A percentile compares a stretch with the other conserved stretches of the same genome.
Conservation (phyloP, 2,888 invertebrate species). For the Anarsia innoxiella region DNA sequence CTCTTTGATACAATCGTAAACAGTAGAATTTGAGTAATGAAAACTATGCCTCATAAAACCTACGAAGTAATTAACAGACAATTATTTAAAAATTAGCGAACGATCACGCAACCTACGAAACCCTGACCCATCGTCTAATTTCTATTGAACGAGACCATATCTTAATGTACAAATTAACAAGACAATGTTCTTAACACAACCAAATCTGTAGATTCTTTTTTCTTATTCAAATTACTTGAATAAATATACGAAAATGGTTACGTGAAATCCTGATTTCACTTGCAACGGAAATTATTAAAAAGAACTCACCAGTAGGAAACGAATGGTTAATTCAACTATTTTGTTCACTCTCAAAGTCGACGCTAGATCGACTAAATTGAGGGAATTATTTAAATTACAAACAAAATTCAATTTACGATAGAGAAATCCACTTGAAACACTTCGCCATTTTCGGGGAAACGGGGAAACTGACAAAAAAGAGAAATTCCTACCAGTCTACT, state of each 20-base stretch:
- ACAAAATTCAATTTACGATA: too few species aligned
- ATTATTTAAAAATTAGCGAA: background rate
- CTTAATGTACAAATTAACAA: too few species aligned
- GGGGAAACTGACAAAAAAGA: constrained; percentile 16
- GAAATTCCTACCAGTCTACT: constrained; percentile 16
- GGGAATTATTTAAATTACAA: too few species aligned
- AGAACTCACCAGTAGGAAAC: constrained; percentile 24
- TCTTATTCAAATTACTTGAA: constrained; percentile 13
- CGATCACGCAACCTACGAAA: constrained; percentile 5
- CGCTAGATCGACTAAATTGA: too few species aligned
- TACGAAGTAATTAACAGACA: background rate
- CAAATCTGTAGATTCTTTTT: too few species aligned
- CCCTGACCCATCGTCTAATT: too few species aligned
- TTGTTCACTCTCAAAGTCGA: too few species aligned
- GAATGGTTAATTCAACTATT: too few species aligned
- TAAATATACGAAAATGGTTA: constrained; percentile 25
- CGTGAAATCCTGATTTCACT: constrained; percentile 28
- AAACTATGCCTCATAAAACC: background rate
- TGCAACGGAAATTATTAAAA: constrained; percentile 14
- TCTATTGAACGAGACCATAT: too few species aligned
- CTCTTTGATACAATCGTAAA: background rate
- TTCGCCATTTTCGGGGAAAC: constrained; percentile 48
- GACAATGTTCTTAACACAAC: too few species aligned
- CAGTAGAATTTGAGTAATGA: background rate
- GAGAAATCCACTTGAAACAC: constrained; percentile 42